Conservation (phyloP, 2,888 invertebrate species). For the Cerastis leucographa region DNA sequence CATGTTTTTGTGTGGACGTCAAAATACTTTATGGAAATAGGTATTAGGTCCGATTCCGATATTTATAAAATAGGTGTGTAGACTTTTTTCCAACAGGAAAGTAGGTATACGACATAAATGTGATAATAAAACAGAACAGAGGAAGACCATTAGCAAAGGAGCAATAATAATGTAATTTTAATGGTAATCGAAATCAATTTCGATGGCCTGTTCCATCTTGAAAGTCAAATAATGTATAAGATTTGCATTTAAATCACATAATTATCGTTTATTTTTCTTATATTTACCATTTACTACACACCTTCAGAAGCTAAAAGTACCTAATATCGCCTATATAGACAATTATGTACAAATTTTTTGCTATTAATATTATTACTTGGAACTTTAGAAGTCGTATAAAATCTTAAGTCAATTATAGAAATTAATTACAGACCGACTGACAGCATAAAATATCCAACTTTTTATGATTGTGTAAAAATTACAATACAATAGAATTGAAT, state of each 20-base stretch:
- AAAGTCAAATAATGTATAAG: conserved; percentile 49
- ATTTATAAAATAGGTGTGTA: not conserved
- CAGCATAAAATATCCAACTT: conserved; percentile 26
- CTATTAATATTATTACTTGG: not conserved
- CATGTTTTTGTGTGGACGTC: not conserved
- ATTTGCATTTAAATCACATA: conserved; percentile 58
- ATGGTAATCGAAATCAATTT: conserved; percentile 57
- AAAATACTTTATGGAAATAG: not conserved
- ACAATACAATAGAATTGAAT: conserved; percentile 53
- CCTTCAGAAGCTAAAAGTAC: not conserved
- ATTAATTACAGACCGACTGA: not conserved
- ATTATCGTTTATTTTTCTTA: conserved; percentile 18
- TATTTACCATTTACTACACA: not conserved
- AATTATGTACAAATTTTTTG: not conserved
- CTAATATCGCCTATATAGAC: not conserved
- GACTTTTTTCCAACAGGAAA: not conserved
- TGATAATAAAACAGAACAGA: conserved; percentile 16
- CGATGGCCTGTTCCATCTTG: conserved; percentile 31
- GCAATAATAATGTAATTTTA: conserved; percentile 45
- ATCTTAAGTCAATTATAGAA: not conserved
- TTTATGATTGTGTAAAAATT: conserved; percentile 47
- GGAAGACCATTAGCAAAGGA: conserved; percentile 23
- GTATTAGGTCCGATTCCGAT: not conserved
- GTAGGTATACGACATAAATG: not conserved
- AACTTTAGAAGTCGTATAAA: not conserved